Conservation (phyloP, 2,888 invertebrate genomes). For the Chrysopilus asiliformis region DNA sequence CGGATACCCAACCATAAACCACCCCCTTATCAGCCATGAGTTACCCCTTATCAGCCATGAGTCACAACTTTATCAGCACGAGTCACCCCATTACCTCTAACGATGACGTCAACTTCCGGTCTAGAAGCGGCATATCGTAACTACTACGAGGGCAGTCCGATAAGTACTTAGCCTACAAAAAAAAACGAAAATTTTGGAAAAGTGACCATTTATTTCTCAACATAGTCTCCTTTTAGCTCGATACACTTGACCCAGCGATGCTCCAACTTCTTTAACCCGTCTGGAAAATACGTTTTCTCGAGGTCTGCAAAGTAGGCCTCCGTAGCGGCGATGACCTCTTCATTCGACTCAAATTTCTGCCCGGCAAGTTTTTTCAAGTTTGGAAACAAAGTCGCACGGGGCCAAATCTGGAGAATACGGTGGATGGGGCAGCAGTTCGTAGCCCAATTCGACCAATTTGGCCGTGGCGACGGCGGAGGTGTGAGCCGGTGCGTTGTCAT, state of each 20-base stretch:
- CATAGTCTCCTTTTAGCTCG: slow-evolving; percentile 1
- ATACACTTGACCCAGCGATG: neutral
- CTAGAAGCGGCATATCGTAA: too few relatives aligned
- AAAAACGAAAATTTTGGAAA: too few relatives aligned
- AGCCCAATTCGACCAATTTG: slow-evolving; percentile 1
- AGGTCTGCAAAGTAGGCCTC: slow-evolving; percentile 1
- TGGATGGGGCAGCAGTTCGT: slow-evolving; percentile 1
- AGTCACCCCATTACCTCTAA: too few relatives aligned
- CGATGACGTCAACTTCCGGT: too few relatives aligned
- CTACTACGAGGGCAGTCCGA: too few relatives aligned
- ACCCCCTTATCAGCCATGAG: too few relatives aligned
- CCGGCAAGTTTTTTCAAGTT: slow-evolving; percentile 1
- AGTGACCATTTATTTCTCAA: slow-evolving; percentile 2
- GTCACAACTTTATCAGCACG: too few relatives aligned
- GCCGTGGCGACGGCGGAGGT: neutral
- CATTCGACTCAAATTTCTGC: neutral
- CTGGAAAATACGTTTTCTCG: neutral
- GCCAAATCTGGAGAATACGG: neutral
- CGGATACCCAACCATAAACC: too few relatives aligned
- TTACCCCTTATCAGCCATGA: too few relatives aligned
- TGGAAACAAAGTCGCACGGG: neutral
- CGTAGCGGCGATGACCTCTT: neutral
- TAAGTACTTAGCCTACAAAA: too few relatives aligned
- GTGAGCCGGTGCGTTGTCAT: slow-evolving; percentile 3
- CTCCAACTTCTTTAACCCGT: neutral